Conservation (phyloP, 2,888 invertebrate genomes). For the Notocelia uddmanniana region DNA sequence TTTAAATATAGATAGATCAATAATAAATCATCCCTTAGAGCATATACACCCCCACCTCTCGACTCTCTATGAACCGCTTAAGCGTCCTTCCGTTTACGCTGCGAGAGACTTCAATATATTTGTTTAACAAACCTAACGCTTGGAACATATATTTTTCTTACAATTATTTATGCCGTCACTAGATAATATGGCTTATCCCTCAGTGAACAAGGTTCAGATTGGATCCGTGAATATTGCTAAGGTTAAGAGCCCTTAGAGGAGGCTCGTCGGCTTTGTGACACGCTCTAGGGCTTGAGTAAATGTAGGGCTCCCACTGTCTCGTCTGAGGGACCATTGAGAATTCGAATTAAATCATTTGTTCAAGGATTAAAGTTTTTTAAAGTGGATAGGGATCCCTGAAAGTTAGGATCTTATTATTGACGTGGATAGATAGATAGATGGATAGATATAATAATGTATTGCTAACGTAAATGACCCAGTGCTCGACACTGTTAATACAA, state of each 20-base stretch:
- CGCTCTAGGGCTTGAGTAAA: slow-evolving; percentile 33
- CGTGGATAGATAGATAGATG: no score
- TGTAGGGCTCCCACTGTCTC: slow-evolving; percentile 35
- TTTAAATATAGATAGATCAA: no score
- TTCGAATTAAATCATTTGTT: slow-evolving; percentile 36
- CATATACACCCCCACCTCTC: neutral
- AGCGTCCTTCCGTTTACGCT: slow-evolving; percentile 7
- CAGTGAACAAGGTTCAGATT: slow-evolving; percentile 1
- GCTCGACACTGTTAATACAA: no score
- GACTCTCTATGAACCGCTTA: neutral
- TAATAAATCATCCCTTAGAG: no score
- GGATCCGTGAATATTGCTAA: neutral
- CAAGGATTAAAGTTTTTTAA: slow-evolving; percentile 15
- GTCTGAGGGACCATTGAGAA: slow-evolving; percentile 6
- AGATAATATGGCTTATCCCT: slow-evolving; percentile 13
- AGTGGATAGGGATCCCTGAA: neutral
- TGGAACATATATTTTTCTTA: slow-evolving; percentile 29
- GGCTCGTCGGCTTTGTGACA: slow-evolving; percentile 36
- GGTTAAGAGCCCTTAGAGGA: slow-evolving; percentile 37
- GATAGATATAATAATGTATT: no score
- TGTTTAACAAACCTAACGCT: slow-evolving; percentile 23
- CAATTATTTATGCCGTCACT: slow-evolving; percentile 6
- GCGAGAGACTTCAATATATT: slow-evolving; percentile 37
- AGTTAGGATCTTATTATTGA: no score
- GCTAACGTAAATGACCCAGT: no score